phyloP scores from a whole-genome alignment of 2,113 vertebrate species.

The Xerus inauris region DNA sequence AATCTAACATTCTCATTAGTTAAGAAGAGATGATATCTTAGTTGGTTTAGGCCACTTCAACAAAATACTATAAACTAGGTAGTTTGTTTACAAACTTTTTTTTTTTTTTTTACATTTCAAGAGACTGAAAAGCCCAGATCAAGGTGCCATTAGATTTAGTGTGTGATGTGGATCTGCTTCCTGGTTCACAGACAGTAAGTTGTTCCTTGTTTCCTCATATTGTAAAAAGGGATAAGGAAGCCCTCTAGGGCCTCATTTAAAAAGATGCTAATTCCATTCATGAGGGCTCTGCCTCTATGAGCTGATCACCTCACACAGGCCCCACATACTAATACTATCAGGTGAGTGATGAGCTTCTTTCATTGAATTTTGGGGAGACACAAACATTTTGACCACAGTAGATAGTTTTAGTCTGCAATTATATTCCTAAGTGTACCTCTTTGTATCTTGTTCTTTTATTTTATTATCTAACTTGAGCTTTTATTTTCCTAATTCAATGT shows the following conservation, averaged over 20 bases:
- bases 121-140: background rate
- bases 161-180: background rate
- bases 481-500: background rate
- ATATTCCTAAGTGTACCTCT: background rate
- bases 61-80: background rate
- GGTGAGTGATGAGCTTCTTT: background rate
- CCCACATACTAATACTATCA: background rate
- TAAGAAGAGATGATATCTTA: background rate
- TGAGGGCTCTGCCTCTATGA: too few relatives aligned
- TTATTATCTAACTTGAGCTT: background rate
- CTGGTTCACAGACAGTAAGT: background rate
- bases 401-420: background rate
- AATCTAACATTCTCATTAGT: background rate
- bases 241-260: background rate
- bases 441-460: background rate
- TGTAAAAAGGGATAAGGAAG: background rate
- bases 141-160: background rate
- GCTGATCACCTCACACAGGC: background rate
- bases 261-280: background rate
- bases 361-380: background rate
- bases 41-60: background rate
- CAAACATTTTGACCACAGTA: background rate
- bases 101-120: too few relatives aligned
- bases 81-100: too few relatives aligned
- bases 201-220: background rate